Evolutionary conservation across 2,113 vertebrate species (phyloP), one percentile per base, ranked within the genome.

Genomic region (Rousettus leschenaultii): DNA sequence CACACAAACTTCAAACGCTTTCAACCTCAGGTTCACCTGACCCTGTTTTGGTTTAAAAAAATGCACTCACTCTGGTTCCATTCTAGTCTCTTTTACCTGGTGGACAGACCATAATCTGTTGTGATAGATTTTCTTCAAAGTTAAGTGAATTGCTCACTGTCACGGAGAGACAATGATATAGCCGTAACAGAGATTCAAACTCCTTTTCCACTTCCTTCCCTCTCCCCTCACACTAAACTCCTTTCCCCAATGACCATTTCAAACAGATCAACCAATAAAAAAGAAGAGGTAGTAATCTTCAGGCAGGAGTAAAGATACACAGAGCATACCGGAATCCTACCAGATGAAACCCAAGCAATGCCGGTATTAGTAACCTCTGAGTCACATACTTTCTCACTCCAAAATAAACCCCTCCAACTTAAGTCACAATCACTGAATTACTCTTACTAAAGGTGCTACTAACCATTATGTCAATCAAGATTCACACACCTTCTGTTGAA

Each of bases 91-190:
- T 91, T 84, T 73, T 19, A n/a, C 55, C 74, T 57, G 18, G 33
- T 45, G 35, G 28, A 75, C 26, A 93, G 48, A 95, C 48, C 80
- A 71, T 48, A 84, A 75, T 80, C 43, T 61, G 19, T n/a, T 88
- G 11, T 75, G 88, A 77, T 30, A 73, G 82, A 91, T 75, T 91
- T 93, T 92, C 57, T 75, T 93, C 66, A 85, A 85, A 79, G 19
- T 83, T 84, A 71, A 30, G 45, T 45, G 24, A 83, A 74, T 53
- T 48, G 28, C 40, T 95, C 40, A 86, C 28, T 92, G 38, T 59
- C 71, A 70, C 26, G 45, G 2, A 28, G 40, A 96, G 59, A 71
- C 65, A 80, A 83, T 14, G 24, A 89, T 9, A 26, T 2, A 80
- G 78, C 30, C 43, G 68, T 28, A 65, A 77, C 30, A 75, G 61